Evolutionary conservation across 2,113 vertebrate genomes (phyloP).

Genomic region (Mohoua ochrocephala): DNA sequence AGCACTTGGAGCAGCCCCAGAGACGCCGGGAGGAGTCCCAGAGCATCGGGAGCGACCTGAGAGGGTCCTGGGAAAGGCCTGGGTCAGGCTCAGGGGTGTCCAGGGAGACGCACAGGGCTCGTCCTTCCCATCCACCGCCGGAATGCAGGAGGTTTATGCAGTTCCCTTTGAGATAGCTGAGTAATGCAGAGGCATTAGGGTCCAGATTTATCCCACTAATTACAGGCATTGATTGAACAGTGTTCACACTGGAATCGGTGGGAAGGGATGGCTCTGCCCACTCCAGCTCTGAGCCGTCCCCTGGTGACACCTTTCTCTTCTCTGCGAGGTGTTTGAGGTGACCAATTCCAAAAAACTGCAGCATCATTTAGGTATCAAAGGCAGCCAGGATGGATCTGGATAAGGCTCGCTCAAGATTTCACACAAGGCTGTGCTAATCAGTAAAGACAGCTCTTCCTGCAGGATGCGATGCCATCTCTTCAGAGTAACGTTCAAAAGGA

Average conservation of each 20-base stretch:
- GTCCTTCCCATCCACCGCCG: rapidly evolving
- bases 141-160: not conserved
- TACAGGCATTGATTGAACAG: not conserved
- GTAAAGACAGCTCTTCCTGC: not conserved
- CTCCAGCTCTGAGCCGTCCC: not conserved
- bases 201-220: not conserved
- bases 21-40: not conserved
- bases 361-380: not conserved
- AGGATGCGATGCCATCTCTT: not conserved
- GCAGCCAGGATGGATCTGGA: not conserved
- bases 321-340: not conserved
- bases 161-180: not conserved
- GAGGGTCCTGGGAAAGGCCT: not conserved
- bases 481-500: not conserved
- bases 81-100: not conserved
- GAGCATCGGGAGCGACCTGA: not conserved
- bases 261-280: not conserved
- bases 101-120: rapidly evolving
- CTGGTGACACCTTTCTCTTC: not conserved
- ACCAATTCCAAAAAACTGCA: not conserved
- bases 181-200: not conserved
- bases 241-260: not conserved
- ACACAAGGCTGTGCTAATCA: not conserved
- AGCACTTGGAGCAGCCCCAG: not conserved
- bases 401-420: not conserved